Base-by-base conservation (phyloP, 2,888 invertebrate genomes). In the Cordilura impudica region DNA sequence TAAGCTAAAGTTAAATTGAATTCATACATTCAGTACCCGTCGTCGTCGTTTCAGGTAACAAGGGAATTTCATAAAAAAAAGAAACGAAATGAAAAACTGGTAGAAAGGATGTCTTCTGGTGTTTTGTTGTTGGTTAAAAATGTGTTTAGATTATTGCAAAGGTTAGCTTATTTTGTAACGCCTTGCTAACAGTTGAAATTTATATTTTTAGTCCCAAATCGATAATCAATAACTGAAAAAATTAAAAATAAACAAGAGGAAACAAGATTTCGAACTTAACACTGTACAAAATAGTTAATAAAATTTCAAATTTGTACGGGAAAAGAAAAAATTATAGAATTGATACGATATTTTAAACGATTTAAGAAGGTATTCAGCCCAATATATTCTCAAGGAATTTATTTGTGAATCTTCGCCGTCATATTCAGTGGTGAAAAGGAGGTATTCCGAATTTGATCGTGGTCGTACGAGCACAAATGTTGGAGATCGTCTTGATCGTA, bases 221-320 rank as follows among this genome's bases (percentile, higher is more conserved):
- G 88, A 87, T 89, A 88, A 89, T 88, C 89, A 88, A 88, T 89
- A 89, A 81, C 66, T 18, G 14, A 39, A 12, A 1, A 58, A 58
- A 58, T 14, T 21, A n/a, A 51, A 35, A 35, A 35, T 10, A 12
- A 12, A 12, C 35, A 39, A 39, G 4, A 23, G 16, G 31, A 47
- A 35, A 19, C 43, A 26, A 12, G 14, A 10, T 14, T n/a, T 14
- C 10, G 6, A 70, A 51, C 18, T 49, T 65, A 51, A 45, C 45
- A 35, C 31, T 54, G 45, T 6, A 49, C 23, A 39, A 73, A 43
- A 43, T 58, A 51, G 8, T 56, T 45, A 56, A 65, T 7, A 35
- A 8, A 63, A 10, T 39, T 39, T 39, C 12, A 39, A 39, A 39
- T 39, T 39, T 39, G 5, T 39, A n/a, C 4, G 1, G n/a, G 14